Evolutionary conservation across 2,797 vertebrate species (phyloP).

Genomic region (Chelonia mydas): DNA sequence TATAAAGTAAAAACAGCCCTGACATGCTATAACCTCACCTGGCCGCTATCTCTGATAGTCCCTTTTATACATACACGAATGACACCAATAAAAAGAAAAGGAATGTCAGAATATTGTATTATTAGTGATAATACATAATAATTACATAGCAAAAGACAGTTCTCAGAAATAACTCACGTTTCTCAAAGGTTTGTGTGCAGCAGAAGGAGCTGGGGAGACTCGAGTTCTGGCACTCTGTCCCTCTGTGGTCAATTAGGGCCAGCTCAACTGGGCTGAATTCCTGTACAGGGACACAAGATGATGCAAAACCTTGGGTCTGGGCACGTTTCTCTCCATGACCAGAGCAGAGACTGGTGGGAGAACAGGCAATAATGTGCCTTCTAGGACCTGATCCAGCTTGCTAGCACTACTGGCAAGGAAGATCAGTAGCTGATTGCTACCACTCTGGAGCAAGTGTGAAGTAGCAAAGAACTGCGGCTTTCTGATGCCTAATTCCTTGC

Average conservation of each 20-base stretch:
- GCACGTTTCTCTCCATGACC: neutral
- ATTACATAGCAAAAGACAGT: neutral
- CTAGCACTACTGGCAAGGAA: neutral
- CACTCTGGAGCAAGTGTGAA: neutral
- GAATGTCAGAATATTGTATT: slow-evolving; percentile 49
- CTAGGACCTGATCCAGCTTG: neutral
- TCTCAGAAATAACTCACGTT: neutral
- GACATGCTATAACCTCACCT: slow-evolving; percentile 11
- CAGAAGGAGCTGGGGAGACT: neutral
- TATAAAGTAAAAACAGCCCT: slow-evolving; percentile 48
- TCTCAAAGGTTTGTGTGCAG: neutral
- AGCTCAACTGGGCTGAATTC: neutral
- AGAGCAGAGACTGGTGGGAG: neutral
- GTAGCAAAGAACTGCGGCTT: neutral
- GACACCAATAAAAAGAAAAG: neutral
- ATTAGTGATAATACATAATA: slow-evolving; percentile 5
- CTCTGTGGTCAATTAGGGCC: neutral
- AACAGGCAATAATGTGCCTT: neutral
- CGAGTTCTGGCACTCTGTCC: neutral
- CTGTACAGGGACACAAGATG: neutral
- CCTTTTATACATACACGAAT: neutral
- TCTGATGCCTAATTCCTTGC: neutral
- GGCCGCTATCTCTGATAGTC: slow-evolving; percentile 42
- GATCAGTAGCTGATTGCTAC: neutral
- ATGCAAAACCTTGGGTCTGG: neutral